A percentile compares a stretch with the other conserved stretches of the same genome.
phyloP scores from a whole-genome alignment of 2,113 vertebrate genomes.

The Ginglymostoma cirratum region DNA sequence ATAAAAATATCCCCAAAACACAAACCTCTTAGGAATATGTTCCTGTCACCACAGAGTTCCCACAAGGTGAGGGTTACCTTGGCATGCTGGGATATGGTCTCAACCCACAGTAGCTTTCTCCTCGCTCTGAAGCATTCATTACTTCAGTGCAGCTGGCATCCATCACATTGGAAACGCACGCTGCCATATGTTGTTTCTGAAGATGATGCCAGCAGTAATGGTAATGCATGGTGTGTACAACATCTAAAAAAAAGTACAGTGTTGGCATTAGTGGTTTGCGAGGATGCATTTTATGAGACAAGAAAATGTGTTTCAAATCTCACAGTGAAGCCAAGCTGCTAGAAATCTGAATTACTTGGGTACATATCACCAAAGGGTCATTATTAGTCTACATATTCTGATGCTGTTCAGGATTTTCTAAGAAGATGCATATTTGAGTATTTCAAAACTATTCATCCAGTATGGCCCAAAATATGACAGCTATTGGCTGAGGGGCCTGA shows the following conservation, averaged over 20 bases:
- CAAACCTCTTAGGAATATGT: conserved; percentile 31
- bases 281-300: conserved; percentile 47
- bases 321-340: conserved; percentile 33
- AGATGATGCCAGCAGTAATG: conserved; percentile 73
- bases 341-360: conserved; percentile 16
- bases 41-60: conserved; percentile 49
- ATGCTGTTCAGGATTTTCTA: not conserved
- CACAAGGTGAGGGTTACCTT: conserved; percentile 47
- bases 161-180: conserved; percentile 73
- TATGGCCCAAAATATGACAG: not conserved
- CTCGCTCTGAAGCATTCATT: conserved; percentile 63
- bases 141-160: conserved; percentile 82
- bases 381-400: not conserved
- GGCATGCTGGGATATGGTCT: conserved; percentile 60
- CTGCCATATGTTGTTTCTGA: conserved; percentile 73
- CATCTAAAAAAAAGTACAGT: conserved; percentile 66
- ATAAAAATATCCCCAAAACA: conserved; percentile 7
- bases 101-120: conserved; percentile 55
- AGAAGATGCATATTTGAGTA: not conserved
- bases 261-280: conserved; percentile 90
- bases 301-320: conserved; percentile 29
- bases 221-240: conserved; percentile 89
- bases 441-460: not conserved
- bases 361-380: not conserved
- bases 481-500: not conserved